Conservation (phyloP, 2,113 vertebrate species). For the Penelope pileata region DNA sequence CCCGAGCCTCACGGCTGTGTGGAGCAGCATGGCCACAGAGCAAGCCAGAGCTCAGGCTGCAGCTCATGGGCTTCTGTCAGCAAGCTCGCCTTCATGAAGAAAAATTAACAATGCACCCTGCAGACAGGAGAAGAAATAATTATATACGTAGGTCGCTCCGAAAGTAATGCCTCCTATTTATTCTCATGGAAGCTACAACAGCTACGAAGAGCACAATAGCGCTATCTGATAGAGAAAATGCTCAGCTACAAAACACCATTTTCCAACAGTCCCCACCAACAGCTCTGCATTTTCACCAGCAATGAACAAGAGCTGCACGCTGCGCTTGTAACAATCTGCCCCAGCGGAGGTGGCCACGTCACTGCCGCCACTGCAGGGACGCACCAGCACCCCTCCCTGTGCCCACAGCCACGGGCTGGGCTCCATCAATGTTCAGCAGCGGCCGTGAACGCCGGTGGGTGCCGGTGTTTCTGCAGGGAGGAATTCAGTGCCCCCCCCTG, state of each 20-base stretch:
- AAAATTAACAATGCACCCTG: background rate
- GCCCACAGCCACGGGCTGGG: background rate
- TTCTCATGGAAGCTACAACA: background rate
- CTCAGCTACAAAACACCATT: background rate
- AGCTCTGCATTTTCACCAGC: background rate
- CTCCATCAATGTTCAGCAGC: background rate
- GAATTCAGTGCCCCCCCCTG: too few species aligned
- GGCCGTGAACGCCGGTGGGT: background rate
- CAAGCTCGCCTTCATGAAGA: background rate
- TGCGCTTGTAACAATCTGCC: background rate
- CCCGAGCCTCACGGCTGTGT: background rate
- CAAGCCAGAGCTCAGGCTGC: background rate
- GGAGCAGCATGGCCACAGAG: background rate
- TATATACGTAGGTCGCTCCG: background rate
- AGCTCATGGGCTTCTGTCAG: accelerated
- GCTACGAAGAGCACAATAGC: background rate
- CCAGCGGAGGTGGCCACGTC: background rate
- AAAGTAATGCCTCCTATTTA: background rate
- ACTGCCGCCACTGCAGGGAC: too few species aligned
- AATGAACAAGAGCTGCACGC: background rate
- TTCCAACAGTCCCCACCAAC: background rate
- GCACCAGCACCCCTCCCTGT: background rate
- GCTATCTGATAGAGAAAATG: too few species aligned
- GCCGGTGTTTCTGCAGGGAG: background rate
- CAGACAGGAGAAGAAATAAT: background rate